phyloP scores from a whole-genome alignment of 2,113 vertebrate species.

The Sigmodon hispidus region DNA sequence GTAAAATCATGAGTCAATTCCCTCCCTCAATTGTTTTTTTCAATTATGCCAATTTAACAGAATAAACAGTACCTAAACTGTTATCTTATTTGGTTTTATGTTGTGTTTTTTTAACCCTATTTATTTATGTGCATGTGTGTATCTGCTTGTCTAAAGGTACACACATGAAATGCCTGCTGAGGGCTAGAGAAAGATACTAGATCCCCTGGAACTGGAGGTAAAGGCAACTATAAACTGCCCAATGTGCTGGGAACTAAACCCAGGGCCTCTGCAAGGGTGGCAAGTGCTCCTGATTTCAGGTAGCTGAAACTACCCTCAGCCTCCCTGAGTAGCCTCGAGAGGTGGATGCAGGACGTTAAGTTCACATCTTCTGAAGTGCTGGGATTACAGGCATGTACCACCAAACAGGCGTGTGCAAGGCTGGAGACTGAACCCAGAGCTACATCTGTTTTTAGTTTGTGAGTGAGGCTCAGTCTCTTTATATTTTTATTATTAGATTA shows the following conservation, averaged over 20 bases:
- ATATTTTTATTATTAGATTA: background rate
- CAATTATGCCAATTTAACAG: background rate
- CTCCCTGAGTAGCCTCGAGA: background rate
- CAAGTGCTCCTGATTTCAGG: background rate
- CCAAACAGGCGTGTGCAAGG: background rate
- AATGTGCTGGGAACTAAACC: background rate
- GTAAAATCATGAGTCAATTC: background rate
- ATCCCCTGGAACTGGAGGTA: background rate
- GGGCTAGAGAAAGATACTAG: background rate
- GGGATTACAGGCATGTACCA: background rate
- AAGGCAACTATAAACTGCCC: background rate
- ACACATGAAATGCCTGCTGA: background rate
- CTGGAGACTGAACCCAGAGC: background rate
- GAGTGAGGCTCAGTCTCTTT: background rate
- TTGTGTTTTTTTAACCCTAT: background rate
- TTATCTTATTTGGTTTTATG: background rate
- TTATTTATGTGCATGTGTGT: background rate
- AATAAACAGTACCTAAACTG: background rate
- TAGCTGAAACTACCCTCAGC: background rate
- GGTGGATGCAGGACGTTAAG: too few species aligned
- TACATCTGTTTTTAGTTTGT: background rate
- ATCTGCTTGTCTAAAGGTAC: background rate
- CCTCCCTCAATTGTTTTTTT: background rate
- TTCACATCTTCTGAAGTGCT: background rate
- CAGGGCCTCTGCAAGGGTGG: background rate